Conservation (phyloP, 2,113 vertebrate species). For the Hyaena hyaena region DNA sequence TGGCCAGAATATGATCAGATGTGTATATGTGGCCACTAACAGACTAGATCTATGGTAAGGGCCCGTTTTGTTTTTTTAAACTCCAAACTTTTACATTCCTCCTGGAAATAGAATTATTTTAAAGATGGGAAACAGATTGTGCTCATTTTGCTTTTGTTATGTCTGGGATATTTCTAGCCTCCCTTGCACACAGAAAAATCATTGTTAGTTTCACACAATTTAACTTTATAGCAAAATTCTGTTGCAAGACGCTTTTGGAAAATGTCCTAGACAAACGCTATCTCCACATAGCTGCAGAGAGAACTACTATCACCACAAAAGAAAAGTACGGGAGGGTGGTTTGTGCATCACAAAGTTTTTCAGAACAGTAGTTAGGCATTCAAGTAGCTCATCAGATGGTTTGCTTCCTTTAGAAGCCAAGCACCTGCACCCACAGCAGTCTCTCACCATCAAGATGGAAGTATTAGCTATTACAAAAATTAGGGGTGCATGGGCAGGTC, state of each 20-base stretch:
- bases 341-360: not conserved
- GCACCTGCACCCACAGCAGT: not conserved
- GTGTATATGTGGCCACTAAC: not conserved
- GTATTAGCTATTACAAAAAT: not conserved
- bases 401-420: not conserved
- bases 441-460: not conserved
- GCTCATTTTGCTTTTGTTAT: slow-evolving; percentile 53
- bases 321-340: not conserved
- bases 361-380: not conserved
- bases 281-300: slow-evolving; percentile 12
- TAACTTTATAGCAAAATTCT: slow-evolving; percentile 64
- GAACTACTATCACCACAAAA: not conserved
- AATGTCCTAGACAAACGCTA: slow-evolving; percentile 46
- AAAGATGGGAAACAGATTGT: slow-evolving; percentile 55
- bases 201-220: slow-evolving; percentile 63
- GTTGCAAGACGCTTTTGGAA: slow-evolving; percentile 55
- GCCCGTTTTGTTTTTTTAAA: not conserved
- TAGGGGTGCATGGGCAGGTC: too few species aligned
- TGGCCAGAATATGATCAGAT: not conserved
- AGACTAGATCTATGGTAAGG: not conserved
- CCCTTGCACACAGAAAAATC: slow-evolving; percentile 55
- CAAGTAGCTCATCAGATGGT: not conserved
- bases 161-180: slow-evolving; percentile 49
- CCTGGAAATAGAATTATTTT: slow-evolving; percentile 23
- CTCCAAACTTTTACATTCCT: not conserved